phyloP scores from a whole-genome alignment of 2,113 vertebrate genomes.

The Atractosteus spatula region DNA sequence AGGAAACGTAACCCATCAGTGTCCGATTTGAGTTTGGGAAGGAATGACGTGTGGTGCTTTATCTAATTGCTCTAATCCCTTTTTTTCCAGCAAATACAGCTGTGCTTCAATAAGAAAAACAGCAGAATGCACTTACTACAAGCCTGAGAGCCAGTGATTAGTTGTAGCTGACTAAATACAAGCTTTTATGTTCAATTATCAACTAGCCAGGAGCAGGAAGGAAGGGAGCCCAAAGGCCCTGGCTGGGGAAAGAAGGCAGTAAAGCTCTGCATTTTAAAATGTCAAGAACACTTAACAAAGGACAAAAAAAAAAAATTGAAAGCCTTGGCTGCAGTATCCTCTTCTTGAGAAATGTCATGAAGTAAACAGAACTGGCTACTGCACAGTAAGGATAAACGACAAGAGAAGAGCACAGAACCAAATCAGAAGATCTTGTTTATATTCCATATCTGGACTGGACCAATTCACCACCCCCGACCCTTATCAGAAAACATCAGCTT shows the following conservation, averaged over 20 bases:
- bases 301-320: not conserved
- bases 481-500: too few species aligned
- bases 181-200: constrained; percentile 1
- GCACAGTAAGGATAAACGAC: not conserved
- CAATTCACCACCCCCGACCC: too few species aligned
- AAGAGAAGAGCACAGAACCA: too few species aligned
- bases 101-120: not conserved
- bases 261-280: constrained; percentile 3
- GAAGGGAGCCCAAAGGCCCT: not conserved
- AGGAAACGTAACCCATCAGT: not conserved
- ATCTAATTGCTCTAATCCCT: not conserved
- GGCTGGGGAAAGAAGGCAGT: not conserved
- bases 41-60: not conserved
- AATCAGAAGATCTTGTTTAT: too few species aligned
- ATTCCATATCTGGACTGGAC: too few species aligned
- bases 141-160: not conserved
- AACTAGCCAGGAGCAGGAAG: not conserved
- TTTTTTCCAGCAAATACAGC: not conserved
- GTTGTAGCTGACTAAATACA: constrained; percentile 1
- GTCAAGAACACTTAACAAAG: not conserved
- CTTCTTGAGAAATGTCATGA: too few species aligned
- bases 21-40: not conserved
- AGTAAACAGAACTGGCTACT: not conserved
- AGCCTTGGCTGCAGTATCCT: too few species aligned
- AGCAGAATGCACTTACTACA: not conserved